Base-by-base conservation (phyloP, 2,113 vertebrate genomes). In the Malaclemys terrapin region DNA sequence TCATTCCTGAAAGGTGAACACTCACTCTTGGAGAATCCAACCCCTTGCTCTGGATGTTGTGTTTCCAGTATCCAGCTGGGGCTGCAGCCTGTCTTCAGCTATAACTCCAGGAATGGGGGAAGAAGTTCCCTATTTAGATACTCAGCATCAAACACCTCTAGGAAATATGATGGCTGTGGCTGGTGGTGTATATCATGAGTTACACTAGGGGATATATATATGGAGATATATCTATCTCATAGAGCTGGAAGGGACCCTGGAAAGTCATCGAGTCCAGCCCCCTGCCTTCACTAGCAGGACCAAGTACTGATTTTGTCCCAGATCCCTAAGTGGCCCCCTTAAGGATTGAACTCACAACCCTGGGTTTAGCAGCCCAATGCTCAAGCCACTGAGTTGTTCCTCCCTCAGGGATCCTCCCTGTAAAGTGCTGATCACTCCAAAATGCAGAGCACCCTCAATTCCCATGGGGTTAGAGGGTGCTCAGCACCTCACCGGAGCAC, bases 51-150 rank as follows among this genome's bases (percentile, higher is more conserved):
- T 12, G 50, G 50, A 56, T 84, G 9, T 16, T 29, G 31, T 0
- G 1, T 17, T 82, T 93, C 92, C 65, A 10, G 3, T 1, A 75
- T 29, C 6, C 29, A 0, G 0, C 35, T 56, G 5, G 29, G 29
- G 56, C 79, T 11, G 10, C 49, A 87, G 10, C 16, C 72, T 12
- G 38, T 38, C 38, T 75, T 75, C 4, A 16, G 29, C 29, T 62
- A 49, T 38, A n/a, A 16, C 49, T 84, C 24, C 56, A 27, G 22
- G 57, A 29, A 29, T 12, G 57, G 38, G 38, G 24, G 22, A 42
- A 54, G 79, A 93, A 22, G 3, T 8, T 1, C 47, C 3, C 12
- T 65, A 75, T 31, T 42, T 7, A 72, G 16, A 19, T 72, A 20
- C 8, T 76, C n/a, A 24, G n/a, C 10, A 38, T 76, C 17, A n/a